Evolutionary conservation across 2,888 invertebrate genomes (phyloP).

Genomic region (Carterocephalus palaemon): DNA sequence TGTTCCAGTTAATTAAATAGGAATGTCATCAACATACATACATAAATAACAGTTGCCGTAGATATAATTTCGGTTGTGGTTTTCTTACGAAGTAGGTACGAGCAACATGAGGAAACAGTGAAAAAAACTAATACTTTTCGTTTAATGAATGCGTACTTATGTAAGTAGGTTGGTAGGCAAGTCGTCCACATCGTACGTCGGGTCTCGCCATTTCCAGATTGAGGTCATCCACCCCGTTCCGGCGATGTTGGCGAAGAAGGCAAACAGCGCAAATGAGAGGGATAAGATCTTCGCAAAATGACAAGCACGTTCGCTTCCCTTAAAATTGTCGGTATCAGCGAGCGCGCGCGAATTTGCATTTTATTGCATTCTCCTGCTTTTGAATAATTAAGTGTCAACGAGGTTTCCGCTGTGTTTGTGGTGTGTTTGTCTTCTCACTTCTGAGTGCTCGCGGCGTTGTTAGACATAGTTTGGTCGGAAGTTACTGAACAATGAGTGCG

Average conservation of each 20-base stretch:
- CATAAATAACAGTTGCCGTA: no score
- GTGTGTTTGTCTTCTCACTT: slow-evolving; percentile 1
- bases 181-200: not conserved
- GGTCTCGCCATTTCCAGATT: not conserved
- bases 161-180: not conserved
- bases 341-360: slow-evolving; percentile 37
- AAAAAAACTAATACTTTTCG: no score
- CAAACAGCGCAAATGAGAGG: slow-evolving; percentile 8
- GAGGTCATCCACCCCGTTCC: slow-evolving; percentile 10
- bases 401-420: slow-evolving; percentile 19
- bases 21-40: no score
- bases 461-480: slow-evolving; percentile 2
- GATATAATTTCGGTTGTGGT: no score
- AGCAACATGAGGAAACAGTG: no score
- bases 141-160: no score
- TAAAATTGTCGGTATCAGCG: slow-evolving; percentile 31
- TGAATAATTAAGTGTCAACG: slow-evolving; percentile 37
- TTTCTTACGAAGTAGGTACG: no score
- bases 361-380: slow-evolving; percentile 37
- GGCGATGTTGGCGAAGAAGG: not conserved
- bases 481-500: no score
- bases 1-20: no score
- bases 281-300: slow-evolving; percentile 15
- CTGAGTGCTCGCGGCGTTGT: not conserved
- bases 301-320: slow-evolving; percentile 23